Base-by-base conservation (phyloP, 2,797 vertebrate species). In the Apodemus agrarius region DNA sequence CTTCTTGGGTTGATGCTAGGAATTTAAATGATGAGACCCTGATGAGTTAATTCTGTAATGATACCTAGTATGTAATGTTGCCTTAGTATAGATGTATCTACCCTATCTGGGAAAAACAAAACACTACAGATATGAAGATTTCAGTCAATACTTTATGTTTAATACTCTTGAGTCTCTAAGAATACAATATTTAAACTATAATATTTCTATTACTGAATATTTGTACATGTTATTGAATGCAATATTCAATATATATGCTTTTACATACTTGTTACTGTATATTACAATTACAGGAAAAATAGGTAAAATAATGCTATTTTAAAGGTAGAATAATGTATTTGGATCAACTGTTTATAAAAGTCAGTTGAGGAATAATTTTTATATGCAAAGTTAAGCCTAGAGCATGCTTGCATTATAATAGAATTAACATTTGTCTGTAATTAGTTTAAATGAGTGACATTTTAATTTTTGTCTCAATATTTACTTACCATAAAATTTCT, bases 381-480 rank as follows among this genome's bases (percentile, higher is more conserved):
- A 46, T 29, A 63, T 37, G 31, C 2, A 80, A 72, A 94, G 87
- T 63, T 4, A 93, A 93, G 5, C 76, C 34, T 69, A 75, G 34
- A 85, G 31, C 34, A 40, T 65, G 80, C 49, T 89, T 69, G 83
- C 43, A 93, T 21, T 43, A 52, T 57, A 81, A 74, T 52, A 21
- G 54, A 93, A 94, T 75, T 49, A 82, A 65, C 19, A 54, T 89
- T 90, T 76, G 69, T 65, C 29, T 82, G 21, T 75, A 59, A 3
- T 26, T 87, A 3, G 29, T 76, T 89, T 79, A 90, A 83, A 52
- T 84, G 8, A 94, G 31, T 43, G 14, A 75, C 26, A 89, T 92
- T 54, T 92, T 74, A 83, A 84, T 95, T 93, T 93, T 37, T 96
- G 80, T 80, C 67, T 90, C 37, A 67, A 67, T 31, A 3, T 74